Conservation (phyloP, 2,797 vertebrate genomes). For the Cuniculus paca region DNA sequence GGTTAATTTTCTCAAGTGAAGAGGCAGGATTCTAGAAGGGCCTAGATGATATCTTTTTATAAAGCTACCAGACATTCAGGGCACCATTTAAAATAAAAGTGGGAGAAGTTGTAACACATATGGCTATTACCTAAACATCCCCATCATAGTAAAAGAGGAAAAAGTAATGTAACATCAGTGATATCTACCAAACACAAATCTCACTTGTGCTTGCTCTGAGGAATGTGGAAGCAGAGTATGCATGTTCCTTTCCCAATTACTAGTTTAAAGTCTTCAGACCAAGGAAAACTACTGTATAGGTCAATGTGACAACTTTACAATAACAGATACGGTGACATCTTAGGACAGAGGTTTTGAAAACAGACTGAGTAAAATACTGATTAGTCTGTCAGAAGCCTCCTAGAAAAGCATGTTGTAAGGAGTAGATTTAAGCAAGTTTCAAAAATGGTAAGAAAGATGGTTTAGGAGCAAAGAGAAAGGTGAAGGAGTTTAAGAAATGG, state of each 20-base stretch:
- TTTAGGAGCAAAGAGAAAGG: neutral
- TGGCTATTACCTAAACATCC: neutral
- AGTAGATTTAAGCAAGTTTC: neutral
- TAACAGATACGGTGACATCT: neutral
- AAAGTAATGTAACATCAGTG: neutral
- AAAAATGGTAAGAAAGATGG: neutral
- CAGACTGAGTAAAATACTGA: neutral
- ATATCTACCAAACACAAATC: neutral
- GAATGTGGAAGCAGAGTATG: neutral
- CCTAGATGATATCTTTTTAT: neutral
- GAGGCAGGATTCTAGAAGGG: neutral
- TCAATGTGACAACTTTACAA: neutral
- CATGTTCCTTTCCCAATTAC: neutral
- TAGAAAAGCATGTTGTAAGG: neutral
- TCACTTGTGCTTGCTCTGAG: neutral
- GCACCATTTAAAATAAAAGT: neutral
- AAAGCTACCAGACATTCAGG: neutral
- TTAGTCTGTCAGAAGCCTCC: neutral
- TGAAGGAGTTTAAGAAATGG: neutral
- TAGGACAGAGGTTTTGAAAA: neutral
- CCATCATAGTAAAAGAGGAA: neutral
- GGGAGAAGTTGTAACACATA: neutral
- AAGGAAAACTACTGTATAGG: fast-evolving
- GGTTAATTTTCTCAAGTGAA: neutral
- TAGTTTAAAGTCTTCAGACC: neutral